Evolutionary conservation across 2,888 invertebrate species (phyloP).

Genomic region (Campopleginae sp.): DNA sequence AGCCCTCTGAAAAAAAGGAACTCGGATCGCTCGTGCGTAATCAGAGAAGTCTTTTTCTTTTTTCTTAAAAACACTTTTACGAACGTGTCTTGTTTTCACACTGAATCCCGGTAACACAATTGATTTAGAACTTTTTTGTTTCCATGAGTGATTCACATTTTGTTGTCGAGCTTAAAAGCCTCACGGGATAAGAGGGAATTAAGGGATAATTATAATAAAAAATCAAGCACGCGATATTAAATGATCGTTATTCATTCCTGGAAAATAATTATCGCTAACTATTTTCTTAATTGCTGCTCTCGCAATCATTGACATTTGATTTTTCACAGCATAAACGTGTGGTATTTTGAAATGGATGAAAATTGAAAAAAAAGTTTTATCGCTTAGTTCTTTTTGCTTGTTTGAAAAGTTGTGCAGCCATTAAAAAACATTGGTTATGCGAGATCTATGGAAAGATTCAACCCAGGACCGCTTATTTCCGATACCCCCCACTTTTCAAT

Average conservation of each 20-base stretch:
- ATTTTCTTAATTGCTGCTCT: background rate
- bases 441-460: constrained; percentile 45
- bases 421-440: background rate
- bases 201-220: background rate
- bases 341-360: background rate
- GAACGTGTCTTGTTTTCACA: constrained; percentile 1
- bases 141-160: background rate
- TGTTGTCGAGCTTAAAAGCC: background rate
- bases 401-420: background rate
- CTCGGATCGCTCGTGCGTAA: constrained; percentile 12
- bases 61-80: constrained; percentile 9
- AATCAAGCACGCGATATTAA: background rate
- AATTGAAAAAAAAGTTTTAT: background rate
- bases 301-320: background rate
- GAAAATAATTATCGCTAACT: background rate
- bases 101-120: constrained; percentile 13
- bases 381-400: background rate
- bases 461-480: constrained; percentile 46
- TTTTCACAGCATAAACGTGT: background rate
- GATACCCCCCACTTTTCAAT: constrained; percentile 29
- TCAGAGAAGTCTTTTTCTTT: constrained; percentile 32
- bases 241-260: background rate
- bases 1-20: constrained; percentile 12
- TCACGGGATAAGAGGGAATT: background rate
- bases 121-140: background rate